These are phyloP conservation scores for Hydropsyche betteni DNA, from an alignment of 2,888 invertebrate species.

Conservation along the genomic window DNA sequence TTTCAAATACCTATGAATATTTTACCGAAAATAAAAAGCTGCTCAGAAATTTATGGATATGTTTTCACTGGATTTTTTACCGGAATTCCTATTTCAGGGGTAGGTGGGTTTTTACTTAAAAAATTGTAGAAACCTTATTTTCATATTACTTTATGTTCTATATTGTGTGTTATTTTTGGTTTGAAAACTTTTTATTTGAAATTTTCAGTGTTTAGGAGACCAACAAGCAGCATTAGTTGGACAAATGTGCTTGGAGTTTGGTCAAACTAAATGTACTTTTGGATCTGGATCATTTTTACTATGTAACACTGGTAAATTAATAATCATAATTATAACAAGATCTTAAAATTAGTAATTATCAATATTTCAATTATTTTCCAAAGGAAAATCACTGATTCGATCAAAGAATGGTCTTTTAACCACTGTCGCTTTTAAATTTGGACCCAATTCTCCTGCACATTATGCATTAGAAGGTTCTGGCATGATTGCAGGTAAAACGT, in stretches of 20 bases:
- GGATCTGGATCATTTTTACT: conserved; percentile 96
- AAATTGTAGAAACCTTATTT: neutral
- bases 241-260: conserved; percentile 86
- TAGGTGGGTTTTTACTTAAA: conserved; percentile 60
- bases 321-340: neutral
- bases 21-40: conserved; percentile 89
- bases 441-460: conserved; percentile 74
- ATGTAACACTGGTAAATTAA: conserved; percentile 83
- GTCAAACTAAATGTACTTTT: conserved; percentile 93
- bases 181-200: neutral
- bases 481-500: conserved; percentile 74
- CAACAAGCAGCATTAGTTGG: conserved; percentile 95
- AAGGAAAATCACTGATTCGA: conserved; percentile 76
- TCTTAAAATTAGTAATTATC: neutral
- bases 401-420: conserved; percentile 89
- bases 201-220: conserved; percentile 85
- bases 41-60: conserved; percentile 91
- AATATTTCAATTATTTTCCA: neutral
- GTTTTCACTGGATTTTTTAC: conserved; percentile 77
- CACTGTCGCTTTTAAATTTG: conserved; percentile 91
- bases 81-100: conserved; percentile 88
- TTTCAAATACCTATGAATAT: conserved; percentile 86
- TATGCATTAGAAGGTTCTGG: conserved; percentile 95
- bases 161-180: neutral
- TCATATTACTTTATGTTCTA: neutral